phyloP scores from a whole-genome alignment of 2,797 vertebrate species.

The Jordanella pulchra region DNA sequence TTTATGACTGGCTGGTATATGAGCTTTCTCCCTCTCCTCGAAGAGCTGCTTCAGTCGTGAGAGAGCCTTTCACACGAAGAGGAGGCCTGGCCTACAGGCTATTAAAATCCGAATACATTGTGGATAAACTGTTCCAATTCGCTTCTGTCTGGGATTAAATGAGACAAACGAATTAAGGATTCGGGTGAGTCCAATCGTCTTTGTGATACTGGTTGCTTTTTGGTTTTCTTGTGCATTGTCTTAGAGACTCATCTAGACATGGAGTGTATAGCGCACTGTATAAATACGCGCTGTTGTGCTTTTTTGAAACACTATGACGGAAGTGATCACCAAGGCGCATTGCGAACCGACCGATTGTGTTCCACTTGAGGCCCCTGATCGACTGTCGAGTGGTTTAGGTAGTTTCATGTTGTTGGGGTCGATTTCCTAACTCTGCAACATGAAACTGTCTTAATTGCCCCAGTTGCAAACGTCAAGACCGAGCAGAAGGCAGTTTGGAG shows the following conservation, averaged over 20 bases:
- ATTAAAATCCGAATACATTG: conserved; percentile 41
- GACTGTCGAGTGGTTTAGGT: conserved; percentile 98
- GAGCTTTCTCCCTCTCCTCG: conserved; percentile 94
- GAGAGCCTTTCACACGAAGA: conserved; percentile 82
- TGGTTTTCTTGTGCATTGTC: conserved; percentile 18
- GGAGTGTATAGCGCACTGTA: conserved; percentile 13
- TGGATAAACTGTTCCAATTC: conserved; percentile 47
- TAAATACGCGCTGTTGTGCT: not conserved
- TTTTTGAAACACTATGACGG: conserved; percentile 45
- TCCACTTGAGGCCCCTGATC: conserved; percentile 66
- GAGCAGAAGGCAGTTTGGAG: conserved; percentile 30
- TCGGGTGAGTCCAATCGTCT: conserved; percentile 60
- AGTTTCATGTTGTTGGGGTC: conserved; percentile 99
- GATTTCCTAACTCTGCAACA: conserved; percentile 93
- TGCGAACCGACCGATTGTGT: conserved; percentile 51
- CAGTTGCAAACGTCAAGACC: conserved; percentile 78
- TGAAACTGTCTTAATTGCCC: conserved; percentile 97
- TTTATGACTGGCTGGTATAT: conserved; percentile 98
- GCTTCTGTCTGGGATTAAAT: conserved; percentile 39
- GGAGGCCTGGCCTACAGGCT: conserved; percentile 77
- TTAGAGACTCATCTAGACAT: not conserved
- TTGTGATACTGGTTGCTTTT: conserved; percentile 43
- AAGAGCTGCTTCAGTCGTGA: conserved; percentile 90
- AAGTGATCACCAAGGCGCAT: conserved; percentile 41
- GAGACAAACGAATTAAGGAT: conserved; percentile 39